Base-by-base conservation (phyloP, 2,888 invertebrate species). In the Athalia cordata region DNA sequence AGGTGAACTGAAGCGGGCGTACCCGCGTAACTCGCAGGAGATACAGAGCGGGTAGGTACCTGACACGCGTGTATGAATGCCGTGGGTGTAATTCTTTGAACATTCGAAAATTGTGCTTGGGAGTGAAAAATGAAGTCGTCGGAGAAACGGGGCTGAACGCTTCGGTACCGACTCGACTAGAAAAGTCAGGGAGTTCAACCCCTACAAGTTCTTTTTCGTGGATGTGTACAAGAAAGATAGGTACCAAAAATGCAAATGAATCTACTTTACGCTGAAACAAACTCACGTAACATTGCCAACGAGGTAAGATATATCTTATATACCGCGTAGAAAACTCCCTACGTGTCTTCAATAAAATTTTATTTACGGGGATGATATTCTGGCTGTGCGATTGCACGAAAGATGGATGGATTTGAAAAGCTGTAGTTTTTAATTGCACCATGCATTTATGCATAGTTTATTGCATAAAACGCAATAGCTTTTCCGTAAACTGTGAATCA, bases 241-340 rank as follows among this genome's bases (percentile, higher is more conserved):
- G n/a, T 55, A 55, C n/a, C 55, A n/a, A 8, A 29, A 52, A 77
- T 77, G 66, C 74, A 75, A 74, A 75, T 67, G 75, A 78, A 74
- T 78, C 74, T 75, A 66, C 74, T 47, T 61, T 75, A 13, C 47
- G 65, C 47, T 47, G 66, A 72, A 68, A 67, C 57, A 77, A 79
- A 80, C 80, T 79, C 79, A 81, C 79, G 74, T 80, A 80, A 67
- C 70, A 76, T 67, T 62, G n/a, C 47, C 78, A 15, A 57, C 45
- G 76, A 45, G 45, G 49, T 43, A 57, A 61, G 77, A 49, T 65
- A 64, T 43, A 64, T 64, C 64, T 43, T 11, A 45, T 64, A 11
- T 64, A 62, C 62, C 29, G 29, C 29, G 29, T 29, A 29, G 29
- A 29, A 62, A 62, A 62, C 62, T 29, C 29, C 4, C 62, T 15